Percentiles rank a stretch among this genome's conserved stretches.
Evolutionary conservation across 2,888 invertebrate species (phyloP).

Genomic region (Eupithecia subumbrata): DNA sequence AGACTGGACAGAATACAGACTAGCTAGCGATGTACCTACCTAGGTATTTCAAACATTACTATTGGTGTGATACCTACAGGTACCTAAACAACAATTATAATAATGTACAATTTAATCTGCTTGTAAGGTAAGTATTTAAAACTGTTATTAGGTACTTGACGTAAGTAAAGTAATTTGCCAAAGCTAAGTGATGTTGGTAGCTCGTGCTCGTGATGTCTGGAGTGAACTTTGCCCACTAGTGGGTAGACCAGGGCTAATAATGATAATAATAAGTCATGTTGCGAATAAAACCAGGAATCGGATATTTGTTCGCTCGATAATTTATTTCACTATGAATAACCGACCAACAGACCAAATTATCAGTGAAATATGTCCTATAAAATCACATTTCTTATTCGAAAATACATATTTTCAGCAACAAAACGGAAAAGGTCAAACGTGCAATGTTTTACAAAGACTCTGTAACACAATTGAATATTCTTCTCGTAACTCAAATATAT

Average conservation of each 20-base stretch:
- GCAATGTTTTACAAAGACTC: constrained; percentile 18
- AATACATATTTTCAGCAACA: constrained; percentile 18
- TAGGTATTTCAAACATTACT: neutral
- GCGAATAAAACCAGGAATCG: neutral
- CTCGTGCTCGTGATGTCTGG: too few species aligned
- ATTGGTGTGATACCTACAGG: too few species aligned
- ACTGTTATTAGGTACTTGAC: too few species aligned
- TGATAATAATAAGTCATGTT: too few species aligned
- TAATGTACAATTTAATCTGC: too few species aligned
- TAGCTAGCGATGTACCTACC: neutral
- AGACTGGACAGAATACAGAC: too few species aligned
- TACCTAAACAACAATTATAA: too few species aligned
- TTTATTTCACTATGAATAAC: neutral
- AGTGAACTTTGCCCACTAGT: too few species aligned
- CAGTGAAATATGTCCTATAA: neutral
- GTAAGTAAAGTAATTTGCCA: too few species aligned
- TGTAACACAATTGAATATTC: constrained; percentile 12
- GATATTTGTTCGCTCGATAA: neutral
- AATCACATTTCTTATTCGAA: neutral
- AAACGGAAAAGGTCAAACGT: constrained; percentile 26
- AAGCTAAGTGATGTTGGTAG: too few species aligned
- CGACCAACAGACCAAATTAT: neutral
- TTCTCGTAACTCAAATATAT: constrained; percentile 7
- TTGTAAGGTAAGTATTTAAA: too few species aligned
- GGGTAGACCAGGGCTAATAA: too few species aligned